Evolutionary conservation across 2,113 vertebrate species (phyloP).

Genomic region (Calonectris borealis): DNA sequence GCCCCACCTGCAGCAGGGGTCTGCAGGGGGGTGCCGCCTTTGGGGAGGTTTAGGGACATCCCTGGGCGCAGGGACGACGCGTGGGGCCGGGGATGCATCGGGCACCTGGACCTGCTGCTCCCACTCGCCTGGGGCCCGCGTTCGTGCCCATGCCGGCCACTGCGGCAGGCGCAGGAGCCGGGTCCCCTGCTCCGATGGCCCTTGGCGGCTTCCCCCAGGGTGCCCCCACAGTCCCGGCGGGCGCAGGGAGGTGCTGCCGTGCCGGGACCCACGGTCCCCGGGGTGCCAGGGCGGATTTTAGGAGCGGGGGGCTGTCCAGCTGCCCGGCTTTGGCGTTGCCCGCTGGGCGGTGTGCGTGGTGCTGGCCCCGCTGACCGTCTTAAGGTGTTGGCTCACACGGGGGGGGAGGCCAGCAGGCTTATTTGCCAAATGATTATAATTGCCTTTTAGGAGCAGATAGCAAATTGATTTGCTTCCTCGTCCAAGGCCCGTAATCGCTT

Average conservation of each 20-base stretch:
- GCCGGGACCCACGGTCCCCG: rapidly evolving
- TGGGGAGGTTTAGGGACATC: rapidly evolving
- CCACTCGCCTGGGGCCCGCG: rapidly evolving
- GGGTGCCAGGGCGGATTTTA: background rate
- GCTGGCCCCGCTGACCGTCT: background rate
- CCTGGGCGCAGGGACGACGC: rapidly evolving
- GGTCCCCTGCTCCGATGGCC: rapidly evolving
- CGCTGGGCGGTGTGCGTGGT: background rate
- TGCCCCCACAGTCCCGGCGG: rapidly evolving
- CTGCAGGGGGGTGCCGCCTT: background rate
- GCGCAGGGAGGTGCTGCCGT: background rate
- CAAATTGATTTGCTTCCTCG: conserved; percentile 71
- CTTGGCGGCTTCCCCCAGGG: background rate
- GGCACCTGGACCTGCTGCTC: background rate
- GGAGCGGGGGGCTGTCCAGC: background rate
- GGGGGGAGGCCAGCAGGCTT: conserved; percentile 11
- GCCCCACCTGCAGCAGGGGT: background rate
- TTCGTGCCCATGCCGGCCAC: rapidly evolving
- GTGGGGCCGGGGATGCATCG: rapidly evolving
- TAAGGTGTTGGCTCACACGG: background rate
- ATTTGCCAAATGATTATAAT: conserved; percentile 69
- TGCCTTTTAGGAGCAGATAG: conserved; percentile 63
- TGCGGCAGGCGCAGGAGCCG: rapidly evolving
- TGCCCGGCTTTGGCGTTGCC: background rate
- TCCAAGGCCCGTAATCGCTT: conserved; percentile 78